Evolutionary conservation across 2,113 vertebrate species (phyloP).

Genomic region (Calcarius ornatus): DNA sequence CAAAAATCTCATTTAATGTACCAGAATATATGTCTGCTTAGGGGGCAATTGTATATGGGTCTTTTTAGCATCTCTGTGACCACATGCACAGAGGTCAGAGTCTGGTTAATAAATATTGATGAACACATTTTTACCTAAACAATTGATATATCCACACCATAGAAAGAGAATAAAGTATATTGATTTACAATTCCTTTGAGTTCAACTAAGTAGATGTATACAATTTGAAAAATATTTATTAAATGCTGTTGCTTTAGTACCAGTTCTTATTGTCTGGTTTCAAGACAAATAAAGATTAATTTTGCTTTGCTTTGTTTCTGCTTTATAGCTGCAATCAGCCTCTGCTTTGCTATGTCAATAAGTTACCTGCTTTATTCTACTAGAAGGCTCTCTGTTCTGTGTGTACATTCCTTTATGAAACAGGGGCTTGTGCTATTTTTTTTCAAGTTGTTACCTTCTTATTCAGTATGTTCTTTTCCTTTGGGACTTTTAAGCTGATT

Average conservation of each 20-base stretch:
- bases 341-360: not conserved
- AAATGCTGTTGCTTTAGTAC: not conserved
- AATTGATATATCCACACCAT: not conserved
- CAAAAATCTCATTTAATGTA: not conserved
- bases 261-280: not conserved
- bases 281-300: not conserved
- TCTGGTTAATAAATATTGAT: not conserved
- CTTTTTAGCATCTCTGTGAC: not conserved
- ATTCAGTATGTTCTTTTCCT: not conserved
- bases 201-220: not conserved
- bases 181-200: not conserved
- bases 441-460: not conserved
- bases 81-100: not conserved
- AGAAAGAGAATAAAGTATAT: not conserved
- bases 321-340: not conserved
- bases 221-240: not conserved
- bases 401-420: not conserved
- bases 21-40: not conserved
- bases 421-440: not conserved
- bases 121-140: not conserved
- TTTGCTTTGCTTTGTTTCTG: not conserved
- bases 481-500: not conserved
- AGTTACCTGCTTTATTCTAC: not conserved
- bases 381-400: not conserved
- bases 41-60: not conserved